Conservation (phyloP, 2,888 invertebrate genomes). For the Drosophila leonis region DNA sequence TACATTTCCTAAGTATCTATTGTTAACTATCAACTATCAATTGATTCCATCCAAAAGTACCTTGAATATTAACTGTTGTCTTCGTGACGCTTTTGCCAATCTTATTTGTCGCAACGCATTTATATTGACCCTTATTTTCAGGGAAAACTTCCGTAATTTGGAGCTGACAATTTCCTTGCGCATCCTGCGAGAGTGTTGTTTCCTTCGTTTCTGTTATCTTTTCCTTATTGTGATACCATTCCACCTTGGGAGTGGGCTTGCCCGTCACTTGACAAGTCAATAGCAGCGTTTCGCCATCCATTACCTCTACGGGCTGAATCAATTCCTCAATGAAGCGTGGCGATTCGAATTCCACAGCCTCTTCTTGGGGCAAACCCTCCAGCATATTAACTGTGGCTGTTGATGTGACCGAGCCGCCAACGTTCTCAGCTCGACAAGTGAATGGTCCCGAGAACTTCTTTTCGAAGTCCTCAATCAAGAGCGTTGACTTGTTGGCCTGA, state of each 20-base stretch:
- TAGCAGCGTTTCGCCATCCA: constrained; percentile 95
- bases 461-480: constrained; percentile 90
- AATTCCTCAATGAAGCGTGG: constrained; percentile 92
- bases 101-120: constrained; percentile 92
- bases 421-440: constrained; percentile 95
- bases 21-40: constrained; percentile 58
- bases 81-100: constrained; percentile 93
- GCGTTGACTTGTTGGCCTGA: constrained; percentile 91
- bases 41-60: constrained; percentile 86
- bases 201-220: constrained; percentile 92
- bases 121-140: constrained; percentile 95
- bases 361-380: constrained; percentile 86
- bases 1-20: constrained; percentile 36
- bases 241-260: constrained; percentile 91
- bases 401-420: constrained; percentile 94
- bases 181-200: constrained; percentile 90
- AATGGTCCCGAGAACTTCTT: constrained; percentile 91
- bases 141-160: constrained; percentile 95
- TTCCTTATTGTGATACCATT: constrained; percentile 92
- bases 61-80: constrained; percentile 92
- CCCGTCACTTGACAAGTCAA: constrained; percentile 91
- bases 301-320: constrained; percentile 89
- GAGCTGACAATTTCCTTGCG: constrained; percentile 92
- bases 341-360: constrained; percentile 88
- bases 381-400: constrained; percentile 90